Base-by-base conservation (phyloP, 92 coral and sea anemone species). In the Hydrozoanthus gracilis region DNA sequence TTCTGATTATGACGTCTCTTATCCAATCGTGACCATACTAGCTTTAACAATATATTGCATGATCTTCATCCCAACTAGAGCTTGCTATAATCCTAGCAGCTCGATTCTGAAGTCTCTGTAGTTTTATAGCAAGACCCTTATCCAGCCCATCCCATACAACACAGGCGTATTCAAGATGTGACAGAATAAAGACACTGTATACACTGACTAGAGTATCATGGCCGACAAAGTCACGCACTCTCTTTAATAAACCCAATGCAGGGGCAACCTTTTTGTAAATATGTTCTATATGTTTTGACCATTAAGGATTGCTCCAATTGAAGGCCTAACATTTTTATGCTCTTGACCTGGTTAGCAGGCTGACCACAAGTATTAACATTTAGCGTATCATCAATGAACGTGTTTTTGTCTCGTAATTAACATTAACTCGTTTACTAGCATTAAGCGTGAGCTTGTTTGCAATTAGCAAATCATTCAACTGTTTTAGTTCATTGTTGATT, bases 71-170 rank as follows among this genome's bases (percentile, higher is more conserved):
- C 56, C 69, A 82, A 82, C 71, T 60, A 79, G 84, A 79, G 54
- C 71, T 79, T 20, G 84, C 13, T 54, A 79, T 79, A 54, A 79
- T 79, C 71, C 84, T 56, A 45, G 84, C 84, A 79, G 84, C 84
- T 9, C 71, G 70, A 51, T 51, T 51, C 51, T 79, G 72, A 62
- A 60, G 85, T 56, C 55, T 79, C 45, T 79, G 85, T 52, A 79
- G 68, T 62, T 64, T 79, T 56, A 56, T 56, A 47, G 85, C 70
- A 56, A 79, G 85, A 64, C 85, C 85, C 85, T 56, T 56, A 47
- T n/a, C n/a, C n/a, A n/a, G n/a, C n/a, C n/a, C n/a, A n/a, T n/a
- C n/a, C n/a, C n/a, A n/a, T n/a, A n/a, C 85, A 79, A 64, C 72
- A 79, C 71, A 79, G 45, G 55, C 64, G 54, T 79, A 79, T 56